Evolutionary conservation across 2,797 vertebrate genomes (phyloP), one percentile per base, ranked within the genome.

Genomic region (Pogonophryne albipinna): DNA sequence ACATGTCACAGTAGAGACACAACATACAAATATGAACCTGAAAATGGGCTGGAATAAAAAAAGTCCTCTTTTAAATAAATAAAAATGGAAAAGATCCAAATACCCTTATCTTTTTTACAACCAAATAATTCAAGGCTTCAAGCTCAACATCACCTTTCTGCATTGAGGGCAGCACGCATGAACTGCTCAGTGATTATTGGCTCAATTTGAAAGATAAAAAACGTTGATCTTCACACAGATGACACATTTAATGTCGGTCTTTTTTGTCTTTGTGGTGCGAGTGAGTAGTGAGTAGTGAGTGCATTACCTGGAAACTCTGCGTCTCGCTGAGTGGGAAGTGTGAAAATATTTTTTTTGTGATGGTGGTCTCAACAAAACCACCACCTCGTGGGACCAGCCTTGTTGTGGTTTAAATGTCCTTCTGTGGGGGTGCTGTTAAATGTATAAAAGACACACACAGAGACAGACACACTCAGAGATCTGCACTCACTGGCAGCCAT

Each of bases 391-490:
- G 23, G 14, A 27, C 4, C 7, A 12, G 2, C 1, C 0, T 2
- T 0, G 0, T 15, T 71, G 58, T 71, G 66, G 70, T 71, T 27
- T 27, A 0, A 8, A 2, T 66, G 53, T 65, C 12, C 1, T 0
- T 60, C 4, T 0, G 0, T 2, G 5, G 34, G 34, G 34, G 7
- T 7, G 11, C 10, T 45, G 5, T 6, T 3, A 7, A 27, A 27
- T 1, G 2, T 60, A 87, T 88, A 86, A 82, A 38, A 38, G 6
- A 51, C 12, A 53, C 20, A 27, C 7, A n/a, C 14, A 44, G n/a
- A n/a, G n/a, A n/a, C n/a, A 38, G 6, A 51, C 12, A 53, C 20
- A 27, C 7, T 16, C 14, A 44, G n/a, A 70, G 16, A 16, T 6
- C 27, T 42, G 19, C 0, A 9, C 19, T 61, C 57, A 31, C 4